Conservation (phyloP, 2,888 invertebrate species). For the Agriopis marginaria region DNA sequence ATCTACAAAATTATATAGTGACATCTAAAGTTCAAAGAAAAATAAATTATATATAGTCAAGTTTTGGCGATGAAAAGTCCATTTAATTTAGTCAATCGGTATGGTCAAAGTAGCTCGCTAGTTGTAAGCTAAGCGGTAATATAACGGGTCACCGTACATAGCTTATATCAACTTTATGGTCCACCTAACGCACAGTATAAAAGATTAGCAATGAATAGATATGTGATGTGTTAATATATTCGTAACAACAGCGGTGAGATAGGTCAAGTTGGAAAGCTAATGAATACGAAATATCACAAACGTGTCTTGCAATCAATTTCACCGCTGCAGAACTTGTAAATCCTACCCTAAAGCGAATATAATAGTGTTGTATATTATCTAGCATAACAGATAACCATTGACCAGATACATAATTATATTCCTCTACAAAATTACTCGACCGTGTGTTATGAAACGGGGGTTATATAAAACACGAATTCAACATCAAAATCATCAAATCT, state of each 20-base stretch:
- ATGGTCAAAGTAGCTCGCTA: slow-evolving; percentile 7
- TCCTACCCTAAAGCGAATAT: slow-evolving; percentile 80
- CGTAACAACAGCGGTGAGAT: slow-evolving; percentile 40
- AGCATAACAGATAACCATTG: slow-evolving; percentile 71
- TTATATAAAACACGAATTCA: slow-evolving; percentile 38
- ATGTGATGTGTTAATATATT: slow-evolving; percentile 73
- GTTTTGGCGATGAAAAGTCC: slow-evolving; percentile 43
- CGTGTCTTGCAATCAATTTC: slow-evolving; percentile 49
- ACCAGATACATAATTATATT: slow-evolving; percentile 53
- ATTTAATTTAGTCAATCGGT: slow-evolving; percentile 20
- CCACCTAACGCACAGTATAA: slow-evolving; percentile 80
- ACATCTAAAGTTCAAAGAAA: neutral
- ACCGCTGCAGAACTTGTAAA: slow-evolving; percentile 57
- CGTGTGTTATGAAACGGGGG: slow-evolving; percentile 42
- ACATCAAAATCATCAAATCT: slow-evolving; percentile 45
- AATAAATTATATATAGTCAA: slow-evolving; percentile 22
- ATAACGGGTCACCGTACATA: slow-evolving; percentile 14
- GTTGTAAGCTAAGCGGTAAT: slow-evolving; percentile 31
- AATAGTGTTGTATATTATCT: slow-evolving; percentile 66
- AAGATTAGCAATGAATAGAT: slow-evolving; percentile 80
- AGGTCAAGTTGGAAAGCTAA: slow-evolving; percentile 37
- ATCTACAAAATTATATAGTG: slow-evolving; percentile 1
- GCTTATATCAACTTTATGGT: slow-evolving; percentile 60
- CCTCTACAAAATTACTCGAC: slow-evolving; percentile 50
- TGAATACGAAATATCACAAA: slow-evolving; percentile 33